phyloP scores from a whole-genome alignment of 2,113 vertebrate species.

The Meleagris gallopavo region DNA sequence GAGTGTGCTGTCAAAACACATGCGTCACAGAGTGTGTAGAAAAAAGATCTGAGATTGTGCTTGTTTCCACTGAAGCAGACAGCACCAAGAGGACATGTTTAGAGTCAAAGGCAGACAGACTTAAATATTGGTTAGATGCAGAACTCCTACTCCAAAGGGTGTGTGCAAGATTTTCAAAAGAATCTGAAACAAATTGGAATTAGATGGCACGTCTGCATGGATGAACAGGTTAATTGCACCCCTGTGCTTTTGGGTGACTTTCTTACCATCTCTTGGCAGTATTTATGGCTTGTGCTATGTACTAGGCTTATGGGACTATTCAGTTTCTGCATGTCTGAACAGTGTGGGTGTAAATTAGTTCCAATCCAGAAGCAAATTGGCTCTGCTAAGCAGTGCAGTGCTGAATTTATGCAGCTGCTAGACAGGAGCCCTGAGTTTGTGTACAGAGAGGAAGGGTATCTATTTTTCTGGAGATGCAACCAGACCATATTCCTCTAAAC shows the following conservation, averaged over 20 bases:
- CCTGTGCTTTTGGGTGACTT: neutral
- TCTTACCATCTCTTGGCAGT: neutral
- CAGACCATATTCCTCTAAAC: neutral
- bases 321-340: neutral
- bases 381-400: neutral
- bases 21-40: neutral
- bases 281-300: neutral
- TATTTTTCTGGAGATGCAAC: neutral
- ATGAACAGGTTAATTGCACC: neutral
- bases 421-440: neutral
- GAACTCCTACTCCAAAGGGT: neutral
- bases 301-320: neutral
- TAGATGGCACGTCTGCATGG: neutral
- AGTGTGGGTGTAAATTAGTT: constrained; percentile 23
- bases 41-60: neutral
- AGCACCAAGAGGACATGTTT: neutral
- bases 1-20: neutral
- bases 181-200: neutral
- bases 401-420: neutral
- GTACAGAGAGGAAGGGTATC: neutral
- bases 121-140: neutral
- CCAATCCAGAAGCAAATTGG: neutral
- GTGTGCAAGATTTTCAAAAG: neutral
- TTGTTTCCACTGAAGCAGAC: neutral
- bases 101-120: neutral